phyloP scores from a whole-genome alignment of 2,888 invertebrate genomes.

The Prosopocoilus inquinatus region DNA sequence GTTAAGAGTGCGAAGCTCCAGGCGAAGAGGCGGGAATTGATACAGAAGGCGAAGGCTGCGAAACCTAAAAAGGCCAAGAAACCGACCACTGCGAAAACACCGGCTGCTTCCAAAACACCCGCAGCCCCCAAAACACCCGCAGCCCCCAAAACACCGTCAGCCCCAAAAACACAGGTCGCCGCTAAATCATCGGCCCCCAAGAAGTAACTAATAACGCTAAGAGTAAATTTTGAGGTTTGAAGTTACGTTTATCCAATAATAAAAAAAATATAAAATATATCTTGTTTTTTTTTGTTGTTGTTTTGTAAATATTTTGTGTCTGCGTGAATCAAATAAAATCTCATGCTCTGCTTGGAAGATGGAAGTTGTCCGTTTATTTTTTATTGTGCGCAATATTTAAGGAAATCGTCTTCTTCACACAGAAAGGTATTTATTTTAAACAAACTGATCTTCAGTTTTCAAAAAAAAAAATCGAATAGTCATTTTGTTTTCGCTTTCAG shows the following conservation, averaged over 20 bases:
- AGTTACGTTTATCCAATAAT: neutral
- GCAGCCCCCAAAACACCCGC: constrained; percentile 22
- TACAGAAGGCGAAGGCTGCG: constrained; percentile 55
- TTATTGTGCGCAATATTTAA: too few species aligned
- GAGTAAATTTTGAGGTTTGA: constrained; percentile 8
- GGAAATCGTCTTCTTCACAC: too few species aligned
- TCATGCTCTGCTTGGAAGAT: too few species aligned
- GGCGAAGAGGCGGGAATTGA: constrained; percentile 53
- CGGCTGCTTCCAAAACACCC: constrained; percentile 36
- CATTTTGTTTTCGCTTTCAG: too few species aligned
- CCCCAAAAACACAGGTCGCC: constrained; percentile 7
- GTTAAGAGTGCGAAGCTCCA: constrained; percentile 55
- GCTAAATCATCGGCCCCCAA: constrained; percentile 21
- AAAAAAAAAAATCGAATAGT: too few species aligned
- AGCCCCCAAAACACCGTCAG: constrained; percentile 1
- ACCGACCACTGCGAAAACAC: constrained; percentile 44
- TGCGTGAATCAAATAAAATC: too few species aligned
- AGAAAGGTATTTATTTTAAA: too few species aligned
- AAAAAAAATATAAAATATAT: too few species aligned
- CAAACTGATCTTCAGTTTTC: too few species aligned
- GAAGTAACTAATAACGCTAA: constrained; percentile 13
- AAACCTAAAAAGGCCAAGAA: constrained; percentile 52
- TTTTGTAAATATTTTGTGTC: too few species aligned
- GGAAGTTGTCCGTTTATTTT: too few species aligned
- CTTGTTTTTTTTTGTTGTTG: too few species aligned